Percentiles rank a stretch among this genome's conserved stretches.
Evolutionary conservation across 2,113 vertebrate species (phyloP).

Genomic region (Dipodomys ordii): DNA sequence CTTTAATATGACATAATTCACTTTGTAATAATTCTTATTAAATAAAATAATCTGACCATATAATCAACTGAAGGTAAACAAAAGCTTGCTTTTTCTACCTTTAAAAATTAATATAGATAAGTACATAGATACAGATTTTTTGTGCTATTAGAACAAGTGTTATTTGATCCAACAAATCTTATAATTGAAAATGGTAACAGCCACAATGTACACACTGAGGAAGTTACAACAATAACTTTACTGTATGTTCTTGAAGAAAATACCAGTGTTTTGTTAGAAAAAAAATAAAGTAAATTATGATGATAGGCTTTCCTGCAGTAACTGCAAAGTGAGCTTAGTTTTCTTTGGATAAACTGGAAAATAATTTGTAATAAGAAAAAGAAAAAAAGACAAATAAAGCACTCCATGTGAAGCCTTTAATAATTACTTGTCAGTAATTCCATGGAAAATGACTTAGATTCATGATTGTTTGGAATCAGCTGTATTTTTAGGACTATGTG

Average conservation of each 20-base stretch:
- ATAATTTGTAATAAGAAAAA: not conserved
- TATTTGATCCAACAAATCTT: not conserved
- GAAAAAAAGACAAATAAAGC: not conserved
- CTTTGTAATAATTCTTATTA: not conserved
- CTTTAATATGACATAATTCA: not conserved
- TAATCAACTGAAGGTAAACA: not conserved
- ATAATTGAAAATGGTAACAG: not conserved
- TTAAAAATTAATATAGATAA: slow-evolving; percentile 9
- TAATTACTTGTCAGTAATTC: not conserved
- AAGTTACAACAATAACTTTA: not conserved
- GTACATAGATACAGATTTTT: not conserved
- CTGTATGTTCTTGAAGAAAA: not conserved
- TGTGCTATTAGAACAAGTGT: not conserved
- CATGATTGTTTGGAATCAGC: not conserved
- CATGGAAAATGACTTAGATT: not conserved
- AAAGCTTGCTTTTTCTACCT: not conserved
- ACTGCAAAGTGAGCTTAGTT: not conserved
- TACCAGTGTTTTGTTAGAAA: not conserved
- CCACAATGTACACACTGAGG: not conserved
- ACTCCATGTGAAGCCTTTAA: not conserved
- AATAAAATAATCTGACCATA: not conserved
- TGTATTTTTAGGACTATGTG: not conserved
- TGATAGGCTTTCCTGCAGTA: not conserved
- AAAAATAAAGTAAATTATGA: not conserved
- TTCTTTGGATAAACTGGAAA: not conserved